Evolutionary conservation across 2,888 invertebrate species (phyloP), one percentile per base, ranked within the genome.

Genomic region (Balanococcus diminutus): DNA sequence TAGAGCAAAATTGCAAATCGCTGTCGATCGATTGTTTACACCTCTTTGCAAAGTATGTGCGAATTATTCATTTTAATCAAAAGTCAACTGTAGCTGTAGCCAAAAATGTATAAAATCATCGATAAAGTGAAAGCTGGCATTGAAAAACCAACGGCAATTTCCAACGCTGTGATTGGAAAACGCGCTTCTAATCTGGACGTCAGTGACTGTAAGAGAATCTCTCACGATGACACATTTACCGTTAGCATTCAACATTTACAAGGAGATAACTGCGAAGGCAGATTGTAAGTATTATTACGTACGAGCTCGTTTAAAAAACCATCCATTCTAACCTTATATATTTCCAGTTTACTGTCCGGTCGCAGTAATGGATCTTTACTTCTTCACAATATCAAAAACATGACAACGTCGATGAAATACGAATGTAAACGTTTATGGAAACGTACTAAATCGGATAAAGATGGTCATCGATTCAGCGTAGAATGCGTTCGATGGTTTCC

Each of bases 401-500:
- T 22, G 3, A 83, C 86, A 2, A 39, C 86, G 2, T 79, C 67
- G 1, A 39, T 72, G 19, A 14, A 39, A 8, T 84, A 86, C 51
- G 79, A 83, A 14, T 86, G 86, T 56, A 86, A 86, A 81, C 36
- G 72, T 1, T 16, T 87, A 4, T 86, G 79, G 82, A 84, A 86
- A 84, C 72, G 83, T 8, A 67, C 22, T 1, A 87, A 86, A 81
- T 11, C 22, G 4, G 79, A 79, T 31, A 75, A 31, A 72, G 67
- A 82, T 31, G 79, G 83, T 9, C 87, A 87, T 56, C 28, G 19
- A 39, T 82, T 72, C 19, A 84, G 87, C 19, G 84, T 87, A 11
- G 87, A 87, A 72, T 86, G 86, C 16, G 86, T 87, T 14, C 86
- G 86, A 61, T 87, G 87, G 87, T 87, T 86, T 83, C 87, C 87